Conservation (phyloP, 2,888 invertebrate genomes). For the Alviniconcha strummeri region DNA sequence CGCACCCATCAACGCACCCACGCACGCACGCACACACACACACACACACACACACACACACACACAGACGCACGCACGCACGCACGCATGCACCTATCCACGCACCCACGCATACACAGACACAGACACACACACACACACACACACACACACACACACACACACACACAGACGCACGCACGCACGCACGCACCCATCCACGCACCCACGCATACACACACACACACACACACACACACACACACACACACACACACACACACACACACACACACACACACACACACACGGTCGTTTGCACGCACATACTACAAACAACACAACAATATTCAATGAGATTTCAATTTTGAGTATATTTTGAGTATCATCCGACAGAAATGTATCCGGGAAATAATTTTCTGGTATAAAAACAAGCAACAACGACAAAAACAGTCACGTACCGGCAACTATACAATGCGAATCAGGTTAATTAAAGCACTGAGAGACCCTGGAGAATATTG, state of each 20-base stretch:
- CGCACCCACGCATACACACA: not conserved
- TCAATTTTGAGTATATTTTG: too few species aligned
- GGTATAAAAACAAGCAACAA: not conserved
- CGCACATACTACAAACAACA: not conserved
- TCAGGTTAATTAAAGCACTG: not conserved
- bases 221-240: not conserved
- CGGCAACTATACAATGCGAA: not conserved
- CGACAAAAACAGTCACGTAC: not conserved
- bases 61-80: not conserved
- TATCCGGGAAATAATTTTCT: too few species aligned
- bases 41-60: not conserved
- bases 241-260: not conserved
- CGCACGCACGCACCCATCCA: too few species aligned
- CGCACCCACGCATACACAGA: slow-evolving; percentile 1
- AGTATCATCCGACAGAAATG: too few species aligned
- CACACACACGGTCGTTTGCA: not conserved
- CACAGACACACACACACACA: slow-evolving; percentile 1
- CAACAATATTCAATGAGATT: too few species aligned
- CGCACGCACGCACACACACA: slow-evolving; percentile 1
- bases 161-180: not conserved
- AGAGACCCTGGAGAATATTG: not conserved
- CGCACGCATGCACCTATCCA: not conserved
- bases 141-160: not conserved
- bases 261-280: slow-evolving; percentile 1
- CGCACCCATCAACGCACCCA: not conserved